Base-by-base conservation (phyloP, 2,797 vertebrate genomes). In the Rhinichthys osculus region DNA sequence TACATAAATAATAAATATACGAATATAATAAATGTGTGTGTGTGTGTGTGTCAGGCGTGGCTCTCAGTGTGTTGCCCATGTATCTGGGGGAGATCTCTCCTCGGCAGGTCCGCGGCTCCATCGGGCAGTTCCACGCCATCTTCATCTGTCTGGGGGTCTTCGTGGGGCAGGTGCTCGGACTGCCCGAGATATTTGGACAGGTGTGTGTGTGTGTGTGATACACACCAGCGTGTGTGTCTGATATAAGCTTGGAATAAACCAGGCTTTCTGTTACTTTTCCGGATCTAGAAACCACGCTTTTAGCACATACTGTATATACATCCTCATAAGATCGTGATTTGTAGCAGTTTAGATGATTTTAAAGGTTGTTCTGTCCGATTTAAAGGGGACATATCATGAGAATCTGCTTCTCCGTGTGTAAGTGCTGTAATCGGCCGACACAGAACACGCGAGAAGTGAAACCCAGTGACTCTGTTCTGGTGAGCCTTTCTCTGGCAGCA, bases 21-120 rank as follows among this genome's bases (percentile, higher is more conserved):
- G 27, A 62, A 62, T 54, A 21, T 52, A 52, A 52, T 52, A 21
- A 54, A 19, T 54, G 38, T 52, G 50, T 17, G 50, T 52, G 52
- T 21, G 4, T 81, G 44, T 73, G 0, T 72, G 19, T 19, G 44
- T 69, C 83, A 99, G 98, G 98, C 82, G 95, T 99, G 13, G 95
- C 97, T 77, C 96, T 99, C 69, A 98, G 97, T 5, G 96, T 92
- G 0, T 95, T 99, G 52, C 97, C 98, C 74, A 98, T 98, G 97
- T 99, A 99, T 92, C 93, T 99, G 85, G 97, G 95, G 72, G 98
- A 99, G 94, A 99, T 99, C 91, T 97, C 98, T 1, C 98, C 97
- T 11, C 96, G 95, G 88, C 93, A 96, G 76, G 95, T 97, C 62
- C 95, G 98, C 4, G 98, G 98, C 42, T 96, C 94, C 1, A 91